Base-by-base conservation (phyloP, 2,113 vertebrate species). In the Regulus satrapa region DNA sequence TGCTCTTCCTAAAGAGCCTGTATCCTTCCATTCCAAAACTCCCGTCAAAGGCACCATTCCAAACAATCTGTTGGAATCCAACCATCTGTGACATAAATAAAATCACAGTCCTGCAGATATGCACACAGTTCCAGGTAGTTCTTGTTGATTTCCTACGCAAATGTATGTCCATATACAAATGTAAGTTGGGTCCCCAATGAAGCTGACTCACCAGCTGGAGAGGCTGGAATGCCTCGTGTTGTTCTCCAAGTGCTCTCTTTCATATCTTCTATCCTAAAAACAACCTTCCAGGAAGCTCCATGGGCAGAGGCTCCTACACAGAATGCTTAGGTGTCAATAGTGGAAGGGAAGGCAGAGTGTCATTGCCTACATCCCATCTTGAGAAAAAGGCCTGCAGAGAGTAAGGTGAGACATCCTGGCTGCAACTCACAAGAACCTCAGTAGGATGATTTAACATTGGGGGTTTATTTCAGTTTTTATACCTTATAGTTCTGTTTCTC, bases 111-210 rank as follows among this genome's bases (percentile, higher is more conserved):
- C 43, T 43, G 49, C 26, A 69, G 23, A 10, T 11, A 25, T 25
- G 10, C 1, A 3, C 12, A 10, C 18, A 28, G 23, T 1, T 64
- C 11, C n/a, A 21, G 9, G 43, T 9, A 54, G 8, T 7, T 40
- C 14, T 64, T 45, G 23, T 31, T n/a, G 26, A n/a, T 77, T 51
- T 16, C 32, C 49, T 17, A 4, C 25, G 19, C 6, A 36, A 29
- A 18, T 58, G 36, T 4, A 10, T 45, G 40, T 38, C 18, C 23
- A 28, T 1, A 38, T 43, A 32, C 58, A 3, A 15, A 28, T 51
- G 21, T 18, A 64, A 49, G 4, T 7, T 36, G 15, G 9, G 23
- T 26, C 36, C 32, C 18, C 9, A 2, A 7, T 28, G 58, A 36
- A 58, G 36, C 2, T 0, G 0, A 18, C 51, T 88, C 23, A 18